Base-by-base conservation (phyloP, 2,797 vertebrate genomes). In the Rallus crepitans region DNA sequence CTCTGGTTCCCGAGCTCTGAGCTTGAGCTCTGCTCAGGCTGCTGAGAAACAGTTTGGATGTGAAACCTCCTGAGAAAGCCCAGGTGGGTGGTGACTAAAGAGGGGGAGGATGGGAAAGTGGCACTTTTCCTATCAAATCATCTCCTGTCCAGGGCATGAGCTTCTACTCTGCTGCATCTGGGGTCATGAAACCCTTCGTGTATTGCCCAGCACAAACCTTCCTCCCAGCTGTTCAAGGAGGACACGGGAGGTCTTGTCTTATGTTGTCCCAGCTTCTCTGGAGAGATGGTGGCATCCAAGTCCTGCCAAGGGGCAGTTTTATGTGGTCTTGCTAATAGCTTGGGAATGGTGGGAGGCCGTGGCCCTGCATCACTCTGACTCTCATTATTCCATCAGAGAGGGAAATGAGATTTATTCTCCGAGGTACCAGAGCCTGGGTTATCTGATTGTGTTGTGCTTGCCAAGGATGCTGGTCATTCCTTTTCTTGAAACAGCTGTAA, bases 171-270 rank as follows among this genome's bases (percentile, higher is more conserved):
- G 48, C 48, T 75, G 71, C 57, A 48, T 33, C 23, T 33, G 65
- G 28, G 37, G 5, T 39, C 15, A 1, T 1, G 1, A 72, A 42
- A 19, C 5, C 12, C 21, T 47, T 3, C 0, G 0, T n/a, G 47
- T 17, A 0, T 15, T 16, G 73, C 55, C 28, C 31, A 35, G 1
- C 48, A 60, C 57, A 28, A 69, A 37, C 25, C 61, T 19, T 65
- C 25, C 7, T 18, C 31, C 31, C 0, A 2, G 37, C 27, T 24
- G 0, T 8, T 6, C 13, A 37, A 23, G 71, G 35, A 42, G 82
- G 68, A 39, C 52, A 4, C 5, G 0, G 61, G 0, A 2, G 50
- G 31, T 57, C n/a, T 66, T 24, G 48, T 24, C 20, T 56, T 4
- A 0, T 19, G 12, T 14, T 39, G 4, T 7, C 10, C n/a, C 69